Evolutionary conservation across 1,140 invertebrate genomes (phyloP).

Genomic region (Arctopsyche grandis): DNA sequence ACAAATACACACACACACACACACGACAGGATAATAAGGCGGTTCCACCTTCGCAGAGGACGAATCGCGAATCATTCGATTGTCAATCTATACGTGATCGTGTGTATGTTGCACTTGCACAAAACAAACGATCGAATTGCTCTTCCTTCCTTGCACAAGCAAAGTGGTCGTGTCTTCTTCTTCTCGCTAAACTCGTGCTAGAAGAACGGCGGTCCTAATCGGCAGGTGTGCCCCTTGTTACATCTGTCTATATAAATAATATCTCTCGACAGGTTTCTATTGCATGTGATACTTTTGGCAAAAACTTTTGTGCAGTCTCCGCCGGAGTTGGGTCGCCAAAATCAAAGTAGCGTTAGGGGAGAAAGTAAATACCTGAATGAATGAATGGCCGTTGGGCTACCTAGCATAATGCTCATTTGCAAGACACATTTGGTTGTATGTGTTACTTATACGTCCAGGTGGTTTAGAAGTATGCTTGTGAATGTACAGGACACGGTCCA

Average conservation of each 20-base stretch:
- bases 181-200: too few species aligned
- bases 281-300: too few species aligned
- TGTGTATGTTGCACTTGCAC: background rate
- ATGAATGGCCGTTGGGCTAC: background rate
- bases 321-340: background rate
- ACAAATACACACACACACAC: background rate
- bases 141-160: too few species aligned
- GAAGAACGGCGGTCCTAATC: background rate
- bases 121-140: too few species aligned
- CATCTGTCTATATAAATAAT: background rate
- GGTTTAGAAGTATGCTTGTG: background rate
- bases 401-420: background rate
- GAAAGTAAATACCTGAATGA: slow-evolving; percentile 18
- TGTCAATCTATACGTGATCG: background rate
- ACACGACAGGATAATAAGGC: too few species aligned
- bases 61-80: too few species aligned
- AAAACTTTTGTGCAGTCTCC: too few species aligned
- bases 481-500: background rate
- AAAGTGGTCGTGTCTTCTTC: too few species aligned
- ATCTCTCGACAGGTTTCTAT: background rate
- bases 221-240: background rate
- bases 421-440: background rate
- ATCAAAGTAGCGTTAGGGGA: slow-evolving; percentile 1
- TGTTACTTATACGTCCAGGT: too few species aligned
- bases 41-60: too few species aligned